phyloP scores from a whole-genome alignment of 2,113 vertebrate species.

The Ceratotherium simum region DNA sequence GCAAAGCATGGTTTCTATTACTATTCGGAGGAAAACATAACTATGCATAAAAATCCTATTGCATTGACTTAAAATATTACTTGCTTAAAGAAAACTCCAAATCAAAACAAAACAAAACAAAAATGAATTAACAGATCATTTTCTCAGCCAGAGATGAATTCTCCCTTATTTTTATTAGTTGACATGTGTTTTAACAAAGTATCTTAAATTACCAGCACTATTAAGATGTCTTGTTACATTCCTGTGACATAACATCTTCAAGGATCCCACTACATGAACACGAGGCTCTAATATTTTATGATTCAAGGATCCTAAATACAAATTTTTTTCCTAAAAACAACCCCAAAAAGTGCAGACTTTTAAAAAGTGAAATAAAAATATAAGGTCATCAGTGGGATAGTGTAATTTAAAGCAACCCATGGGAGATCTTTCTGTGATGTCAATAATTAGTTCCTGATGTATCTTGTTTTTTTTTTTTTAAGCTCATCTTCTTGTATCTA shows the following conservation, averaged over 20 bases:
- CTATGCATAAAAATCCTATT: not conserved
- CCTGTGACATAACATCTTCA: not conserved
- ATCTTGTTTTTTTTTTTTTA: not conserved
- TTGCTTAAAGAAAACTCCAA: not conserved
- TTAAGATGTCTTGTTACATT: not conserved
- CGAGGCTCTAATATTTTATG: not conserved
- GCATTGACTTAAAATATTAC: not conserved
- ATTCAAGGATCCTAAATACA: not conserved
- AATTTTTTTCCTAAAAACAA: not conserved
- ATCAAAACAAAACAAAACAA: slow-evolving; percentile 28
- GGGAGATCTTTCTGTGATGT: not conserved
- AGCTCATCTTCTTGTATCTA: not conserved
- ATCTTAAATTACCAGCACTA: slow-evolving; percentile 4
- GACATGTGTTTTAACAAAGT: not conserved
- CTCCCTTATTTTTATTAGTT: not conserved
- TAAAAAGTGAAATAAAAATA: slow-evolving; percentile 36
- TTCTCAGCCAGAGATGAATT: not conserved
- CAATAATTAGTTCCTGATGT: not conserved
- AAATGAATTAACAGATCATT: not conserved
- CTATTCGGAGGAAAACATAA: not conserved
- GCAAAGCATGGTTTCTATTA: not conserved
- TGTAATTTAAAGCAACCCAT: not conserved
- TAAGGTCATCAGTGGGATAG: not conserved
- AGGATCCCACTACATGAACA: not conserved
- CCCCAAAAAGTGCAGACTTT: not conserved